A percentile compares a stretch with the other conserved stretches of the same genome.
phyloP scores from a whole-genome alignment of 2,888 invertebrate genomes.

The Serripes groenlandicus region DNA sequence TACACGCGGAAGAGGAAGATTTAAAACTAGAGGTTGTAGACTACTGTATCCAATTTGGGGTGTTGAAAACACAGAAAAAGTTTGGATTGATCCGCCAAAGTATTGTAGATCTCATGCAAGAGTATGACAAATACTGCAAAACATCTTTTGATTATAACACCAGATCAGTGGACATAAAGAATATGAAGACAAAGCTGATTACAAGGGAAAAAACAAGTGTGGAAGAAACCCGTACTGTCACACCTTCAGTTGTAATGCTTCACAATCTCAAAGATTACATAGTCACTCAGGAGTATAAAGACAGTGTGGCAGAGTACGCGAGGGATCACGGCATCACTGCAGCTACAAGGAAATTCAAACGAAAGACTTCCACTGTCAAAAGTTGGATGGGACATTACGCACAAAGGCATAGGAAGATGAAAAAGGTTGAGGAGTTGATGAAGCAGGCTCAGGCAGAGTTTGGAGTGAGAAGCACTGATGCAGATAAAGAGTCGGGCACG shows the following conservation, averaged over 20 bases:
- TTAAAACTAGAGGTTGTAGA: slow-evolving; percentile 50
- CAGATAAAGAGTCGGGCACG: background rate
- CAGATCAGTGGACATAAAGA: slow-evolving; percentile 9
- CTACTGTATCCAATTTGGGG: slow-evolving; percentile 58
- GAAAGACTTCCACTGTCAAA: slow-evolving; percentile 54
- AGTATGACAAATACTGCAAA: slow-evolving; percentile 57
- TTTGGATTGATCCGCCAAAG: slow-evolving; percentile 57
- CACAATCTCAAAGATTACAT: slow-evolving; percentile 59
- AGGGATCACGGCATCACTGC: slow-evolving; percentile 63
- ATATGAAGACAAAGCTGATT: slow-evolving; percentile 47
- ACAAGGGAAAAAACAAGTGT: slow-evolving; percentile 66
- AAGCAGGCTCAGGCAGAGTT: slow-evolving; percentile 35
- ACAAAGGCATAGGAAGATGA: slow-evolving; percentile 43
- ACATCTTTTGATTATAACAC: slow-evolving; percentile 29
- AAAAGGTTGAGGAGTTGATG: slow-evolving; percentile 39
- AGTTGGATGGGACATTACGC: slow-evolving; percentile 50
- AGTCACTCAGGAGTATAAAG: slow-evolving; percentile 60
- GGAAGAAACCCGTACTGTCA: slow-evolving; percentile 34
- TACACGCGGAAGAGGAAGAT: slow-evolving; percentile 23
- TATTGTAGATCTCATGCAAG: slow-evolving; percentile 60
- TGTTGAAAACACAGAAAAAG: slow-evolving; percentile 60
- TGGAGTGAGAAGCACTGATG: background rate
- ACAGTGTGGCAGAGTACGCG: slow-evolving; percentile 62
- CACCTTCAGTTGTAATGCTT: slow-evolving; percentile 34
- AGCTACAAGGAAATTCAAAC: slow-evolving; percentile 55